Percentiles rank a stretch among this genome's conserved stretches.
Evolutionary conservation across 2,888 invertebrate species (phyloP).

Genomic region (Scelioninae gen. 1): DNA sequence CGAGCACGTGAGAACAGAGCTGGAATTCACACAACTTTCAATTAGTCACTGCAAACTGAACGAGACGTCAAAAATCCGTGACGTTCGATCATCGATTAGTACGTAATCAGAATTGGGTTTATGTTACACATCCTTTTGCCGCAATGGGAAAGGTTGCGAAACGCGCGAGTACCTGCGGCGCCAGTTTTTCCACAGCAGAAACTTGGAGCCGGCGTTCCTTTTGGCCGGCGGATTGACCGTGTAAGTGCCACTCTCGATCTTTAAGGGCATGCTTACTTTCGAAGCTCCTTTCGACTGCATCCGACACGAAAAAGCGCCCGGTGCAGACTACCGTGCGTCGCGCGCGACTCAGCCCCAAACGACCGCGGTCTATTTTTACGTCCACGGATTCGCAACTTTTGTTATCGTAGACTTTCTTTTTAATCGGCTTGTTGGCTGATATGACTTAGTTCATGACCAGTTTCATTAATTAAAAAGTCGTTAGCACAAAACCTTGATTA

Average conservation of each 20-base stretch:
- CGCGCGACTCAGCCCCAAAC: slow-evolving; percentile 39
- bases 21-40: neutral
- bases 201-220: slow-evolving; percentile 81
- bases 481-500: neutral
- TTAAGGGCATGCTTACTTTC: slow-evolving; percentile 79
- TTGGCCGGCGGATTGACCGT: slow-evolving; percentile 80
- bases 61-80: slow-evolving; percentile 30
- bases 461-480: slow-evolving; percentile 22
- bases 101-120: slow-evolving; percentile 44
- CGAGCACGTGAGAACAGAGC: slow-evolving; percentile 1
- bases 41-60: slow-evolving; percentile 29
- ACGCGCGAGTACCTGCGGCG: slow-evolving; percentile 80
- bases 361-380: slow-evolving; percentile 62
- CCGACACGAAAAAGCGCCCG: slow-evolving; percentile 58
- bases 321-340: slow-evolving; percentile 47
- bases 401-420: slow-evolving; percentile 18
- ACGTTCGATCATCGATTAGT: slow-evolving; percentile 48
- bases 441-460: slow-evolving; percentile 16
- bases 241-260: slow-evolving; percentile 82
- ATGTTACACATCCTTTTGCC: slow-evolving; percentile 34
- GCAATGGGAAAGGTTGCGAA: slow-evolving; percentile 36
- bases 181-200: slow-evolving; percentile 82
- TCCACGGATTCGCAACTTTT: slow-evolving; percentile 49
- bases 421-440: neutral
- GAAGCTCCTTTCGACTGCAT: slow-evolving; percentile 43